Evolutionary conservation across 2,113 vertebrate genomes (phyloP).

Genomic region (Anarhynchus alexandrinus): DNA sequence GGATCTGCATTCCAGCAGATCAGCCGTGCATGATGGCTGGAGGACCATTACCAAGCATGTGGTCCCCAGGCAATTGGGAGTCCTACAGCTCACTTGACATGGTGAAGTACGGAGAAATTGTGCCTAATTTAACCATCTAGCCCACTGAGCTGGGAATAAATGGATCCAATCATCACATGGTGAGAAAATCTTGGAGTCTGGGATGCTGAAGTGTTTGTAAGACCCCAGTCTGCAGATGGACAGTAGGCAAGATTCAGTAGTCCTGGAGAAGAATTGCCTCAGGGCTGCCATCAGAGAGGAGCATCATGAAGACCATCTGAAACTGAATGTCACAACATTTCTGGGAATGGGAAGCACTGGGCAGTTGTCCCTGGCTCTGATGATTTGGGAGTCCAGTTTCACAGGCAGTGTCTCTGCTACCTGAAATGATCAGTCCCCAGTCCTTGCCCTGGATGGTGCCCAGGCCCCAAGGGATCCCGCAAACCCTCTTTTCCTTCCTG

Average conservation of each 20-base stretch:
- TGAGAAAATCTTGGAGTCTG: background rate
- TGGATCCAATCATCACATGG: background rate
- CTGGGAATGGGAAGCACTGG: background rate
- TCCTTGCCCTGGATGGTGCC: background rate
- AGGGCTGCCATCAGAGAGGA: background rate
- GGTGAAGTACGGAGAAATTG: background rate
- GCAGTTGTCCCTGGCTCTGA: background rate
- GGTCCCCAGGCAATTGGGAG: background rate
- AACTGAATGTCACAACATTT: background rate
- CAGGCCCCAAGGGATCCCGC: background rate
- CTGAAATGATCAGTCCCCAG: background rate
- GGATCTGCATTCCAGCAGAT: background rate
- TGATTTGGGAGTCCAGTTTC: background rate
- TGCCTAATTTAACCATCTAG: background rate
- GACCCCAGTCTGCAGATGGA: background rate
- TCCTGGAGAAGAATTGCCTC: background rate
- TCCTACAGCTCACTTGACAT: background rate
- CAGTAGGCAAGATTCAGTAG: background rate
- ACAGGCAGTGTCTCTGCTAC: background rate
- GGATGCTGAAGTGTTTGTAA: background rate
- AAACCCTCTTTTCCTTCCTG: background rate
- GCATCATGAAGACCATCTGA: background rate
- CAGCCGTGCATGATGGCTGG: accelerated
- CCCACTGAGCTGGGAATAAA: background rate
- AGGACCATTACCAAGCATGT: background rate